phyloP scores from a whole-genome alignment of 2,113 vertebrate genomes.

The Camelus dromedarius region DNA sequence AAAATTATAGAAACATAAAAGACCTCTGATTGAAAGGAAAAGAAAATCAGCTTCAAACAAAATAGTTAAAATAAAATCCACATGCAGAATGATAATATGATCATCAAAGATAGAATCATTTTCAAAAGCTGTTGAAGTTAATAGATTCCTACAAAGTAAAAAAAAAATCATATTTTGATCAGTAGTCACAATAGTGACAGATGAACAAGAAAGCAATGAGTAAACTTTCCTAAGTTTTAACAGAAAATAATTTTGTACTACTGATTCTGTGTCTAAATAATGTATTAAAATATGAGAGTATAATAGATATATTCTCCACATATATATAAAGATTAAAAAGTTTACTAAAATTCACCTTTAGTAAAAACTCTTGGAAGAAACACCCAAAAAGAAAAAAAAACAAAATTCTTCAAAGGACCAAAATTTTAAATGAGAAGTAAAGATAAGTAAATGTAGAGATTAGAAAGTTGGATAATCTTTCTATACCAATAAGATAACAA shows the following conservation, averaged over 20 bases:
- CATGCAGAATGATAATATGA: background rate
- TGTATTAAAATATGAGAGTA: background rate
- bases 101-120: background rate
- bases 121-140: background rate
- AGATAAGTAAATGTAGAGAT: background rate
- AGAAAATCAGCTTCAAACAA: background rate
- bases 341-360: background rate
- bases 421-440: background rate
- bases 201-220: background rate
- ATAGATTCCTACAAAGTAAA: background rate
- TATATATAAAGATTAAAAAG: background rate
- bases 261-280: background rate
- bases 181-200: background rate
- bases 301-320: background rate
- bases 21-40: background rate
- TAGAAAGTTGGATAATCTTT: background rate
- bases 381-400: background rate
- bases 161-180: background rate
- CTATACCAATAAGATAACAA: background rate
- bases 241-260: background rate
- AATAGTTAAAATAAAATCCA: constrained; percentile 19
- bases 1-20: background rate
- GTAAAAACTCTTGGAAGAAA: background rate
- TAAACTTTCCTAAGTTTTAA: background rate
- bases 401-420: background rate